These are phyloP conservation scores for Apomyelois bistriatella DNA, from an alignment of 2,888 invertebrate genomes.

Conservation along the genomic window DNA sequence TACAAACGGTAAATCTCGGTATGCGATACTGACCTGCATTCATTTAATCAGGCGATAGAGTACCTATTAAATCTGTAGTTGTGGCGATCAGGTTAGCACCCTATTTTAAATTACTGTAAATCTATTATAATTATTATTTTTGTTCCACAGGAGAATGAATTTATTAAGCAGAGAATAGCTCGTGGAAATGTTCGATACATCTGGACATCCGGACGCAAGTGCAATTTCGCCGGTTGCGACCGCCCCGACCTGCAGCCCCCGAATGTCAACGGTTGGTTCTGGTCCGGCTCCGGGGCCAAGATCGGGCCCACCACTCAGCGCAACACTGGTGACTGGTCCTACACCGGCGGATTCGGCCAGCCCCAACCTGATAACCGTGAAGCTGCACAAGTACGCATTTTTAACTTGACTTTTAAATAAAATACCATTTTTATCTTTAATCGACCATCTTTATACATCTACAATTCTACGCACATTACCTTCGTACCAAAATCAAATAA, in stretches of 20 bases:
- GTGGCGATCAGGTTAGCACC: too few species aligned
- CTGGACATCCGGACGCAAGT: conserved; percentile 95
- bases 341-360: conserved; percentile 92
- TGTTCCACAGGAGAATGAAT: conserved; percentile 86
- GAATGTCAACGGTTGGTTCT: conserved; percentile 94
- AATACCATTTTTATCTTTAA: too few species aligned
- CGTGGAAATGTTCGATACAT: conserved; percentile 90
- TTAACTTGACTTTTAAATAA: too few species aligned
- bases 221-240: conserved; percentile 95
- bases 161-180: conserved; percentile 91
- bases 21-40: conserved; percentile 8
- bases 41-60: background rate
- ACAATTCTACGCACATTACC: too few species aligned
- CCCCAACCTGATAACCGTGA: conserved; percentile 94
- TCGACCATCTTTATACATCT: too few species aligned
- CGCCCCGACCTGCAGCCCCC: conserved; percentile 90
- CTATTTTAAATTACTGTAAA: too few species aligned
- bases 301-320: conserved; percentile 93
- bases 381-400: conserved; percentile 86
- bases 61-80: too few species aligned
- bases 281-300: conserved; percentile 95
- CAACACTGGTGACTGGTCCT: conserved; percentile 94
- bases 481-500: too few species aligned
- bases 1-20: conserved; percentile 9
- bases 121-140: background rate